A percentile compares a stretch with the other conserved stretches of the same genome.
Evolutionary conservation across 2,113 vertebrate species (phyloP).

Genomic region (Dicentrarchus labrax): DNA sequence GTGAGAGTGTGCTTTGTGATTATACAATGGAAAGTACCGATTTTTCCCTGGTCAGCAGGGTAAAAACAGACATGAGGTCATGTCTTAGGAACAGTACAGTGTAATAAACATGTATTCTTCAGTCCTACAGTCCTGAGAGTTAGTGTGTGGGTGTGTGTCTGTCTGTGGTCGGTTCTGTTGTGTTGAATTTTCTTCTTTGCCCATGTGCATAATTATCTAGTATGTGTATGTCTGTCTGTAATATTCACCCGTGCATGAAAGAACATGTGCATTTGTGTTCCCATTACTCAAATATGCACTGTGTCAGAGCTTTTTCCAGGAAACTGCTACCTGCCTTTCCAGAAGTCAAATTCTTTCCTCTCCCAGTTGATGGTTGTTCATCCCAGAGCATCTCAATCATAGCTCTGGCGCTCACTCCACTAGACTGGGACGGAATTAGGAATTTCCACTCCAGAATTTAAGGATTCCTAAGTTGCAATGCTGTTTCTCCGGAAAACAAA

Average conservation of each 20-base stretch:
- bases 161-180: background rate
- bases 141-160: background rate
- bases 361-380: conserved; percentile 27
- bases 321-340: conserved; percentile 59
- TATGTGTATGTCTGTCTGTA: background rate
- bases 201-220: background rate
- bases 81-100: conserved; percentile 2
- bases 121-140: background rate
- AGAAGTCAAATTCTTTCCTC: conserved; percentile 55
- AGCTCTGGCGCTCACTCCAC: conserved; percentile 7
- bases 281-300: conserved; percentile 26
- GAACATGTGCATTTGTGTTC: conserved; percentile 53
- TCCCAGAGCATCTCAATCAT: conserved; percentile 51
- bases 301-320: conserved; percentile 43
- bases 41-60: background rate
- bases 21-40: conserved; percentile 3
- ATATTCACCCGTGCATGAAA: conserved; percentile 6
- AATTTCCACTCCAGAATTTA: conserved; percentile 27
- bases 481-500: conserved; percentile 11
- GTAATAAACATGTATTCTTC: conserved; percentile 1
- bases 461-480: background rate
- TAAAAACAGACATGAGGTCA: conserved; percentile 41
- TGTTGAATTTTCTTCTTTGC: background rate
- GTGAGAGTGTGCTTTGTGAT: background rate
- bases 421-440: background rate